These are phyloP conservation scores for Sialis lutaria DNA, from an alignment of 2,888 invertebrate genomes.

Conservation along the genomic window DNA sequence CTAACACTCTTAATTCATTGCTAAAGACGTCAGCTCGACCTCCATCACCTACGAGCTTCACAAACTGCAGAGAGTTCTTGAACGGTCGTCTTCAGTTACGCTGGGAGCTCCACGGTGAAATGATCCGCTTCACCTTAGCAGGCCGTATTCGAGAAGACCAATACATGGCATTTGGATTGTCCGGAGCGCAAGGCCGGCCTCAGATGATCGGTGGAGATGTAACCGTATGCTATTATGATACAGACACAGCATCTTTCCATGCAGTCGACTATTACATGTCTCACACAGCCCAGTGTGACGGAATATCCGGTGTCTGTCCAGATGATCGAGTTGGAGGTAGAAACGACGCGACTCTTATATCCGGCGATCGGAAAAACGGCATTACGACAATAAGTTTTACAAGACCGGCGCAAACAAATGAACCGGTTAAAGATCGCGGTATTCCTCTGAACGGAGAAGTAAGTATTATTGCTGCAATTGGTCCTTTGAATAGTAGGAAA, in stretches of 20 bases:
- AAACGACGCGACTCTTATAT: slow-evolving; percentile 59
- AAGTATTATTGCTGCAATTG: slow-evolving; percentile 76
- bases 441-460: slow-evolving; percentile 49
- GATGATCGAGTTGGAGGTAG: slow-evolving; percentile 64
- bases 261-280: slow-evolving; percentile 77
- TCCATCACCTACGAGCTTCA: slow-evolving; percentile 31
- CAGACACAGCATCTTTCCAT: slow-evolving; percentile 38
- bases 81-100: slow-evolving; percentile 70
- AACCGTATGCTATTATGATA: slow-evolving; percentile 61
- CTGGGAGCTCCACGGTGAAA: slow-evolving; percentile 65
- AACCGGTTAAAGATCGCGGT: slow-evolving; percentile 51
- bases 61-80: slow-evolving; percentile 72
- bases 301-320: slow-evolving; percentile 69
- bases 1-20: neutral
- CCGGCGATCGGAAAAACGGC: slow-evolving; percentile 60
- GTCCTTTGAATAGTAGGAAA: slow-evolving; percentile 57
- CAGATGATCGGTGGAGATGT: slow-evolving; percentile 75
- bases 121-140: slow-evolving; percentile 59
- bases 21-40: slow-evolving; percentile 63
- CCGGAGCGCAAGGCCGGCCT: slow-evolving; percentile 53
- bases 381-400: slow-evolving; percentile 66
- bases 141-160: slow-evolving; percentile 67
- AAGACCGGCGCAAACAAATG: slow-evolving; percentile 59
- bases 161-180: slow-evolving; percentile 77
- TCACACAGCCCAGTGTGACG: slow-evolving; percentile 66